A percentile compares a stretch with the other conserved stretches of the same genome.
Conservation (phyloP, 2,797 vertebrate genomes). For the Pipistrellus kuhlii region DNA sequence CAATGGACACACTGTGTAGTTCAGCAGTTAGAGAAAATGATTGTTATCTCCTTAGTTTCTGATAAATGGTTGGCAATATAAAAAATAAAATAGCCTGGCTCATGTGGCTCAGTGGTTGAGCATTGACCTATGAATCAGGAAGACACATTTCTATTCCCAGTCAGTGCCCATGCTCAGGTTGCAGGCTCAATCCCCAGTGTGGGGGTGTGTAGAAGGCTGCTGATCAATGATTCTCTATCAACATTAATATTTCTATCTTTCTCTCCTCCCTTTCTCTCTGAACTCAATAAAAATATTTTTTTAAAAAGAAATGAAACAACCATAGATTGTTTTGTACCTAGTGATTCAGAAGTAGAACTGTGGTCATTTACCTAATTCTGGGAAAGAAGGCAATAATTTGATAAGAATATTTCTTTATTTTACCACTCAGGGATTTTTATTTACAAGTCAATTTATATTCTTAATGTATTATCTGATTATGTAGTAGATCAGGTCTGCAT, state of each 20-base stretch:
- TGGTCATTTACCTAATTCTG: neutral
- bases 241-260: too few relatives aligned
- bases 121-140: too few relatives aligned
- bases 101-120: too few relatives aligned
- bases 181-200: too few relatives aligned
- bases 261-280: too few relatives aligned
- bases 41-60: slow-evolving; percentile 60
- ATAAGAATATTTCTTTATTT: slow-evolving; percentile 14
- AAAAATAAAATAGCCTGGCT: neutral
- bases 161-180: too few relatives aligned
- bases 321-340: neutral
- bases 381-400: neutral
- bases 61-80: slow-evolving; percentile 55
- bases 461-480: slow-evolving; percentile 46
- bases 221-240: too few relatives aligned
- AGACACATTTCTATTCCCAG: too few relatives aligned
- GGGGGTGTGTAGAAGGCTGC: too few relatives aligned
- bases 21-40: slow-evolving; percentile 41
- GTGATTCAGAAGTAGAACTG: neutral
- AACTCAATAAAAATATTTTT: too few relatives aligned
- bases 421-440: neutral
- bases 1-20: neutral
- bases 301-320: neutral
- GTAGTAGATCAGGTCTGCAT: neutral
- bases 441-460: slow-evolving; percentile 38